Base-by-base conservation (phyloP, 1,140 invertebrate genomes). In the Araneus ventricosus region DNA sequence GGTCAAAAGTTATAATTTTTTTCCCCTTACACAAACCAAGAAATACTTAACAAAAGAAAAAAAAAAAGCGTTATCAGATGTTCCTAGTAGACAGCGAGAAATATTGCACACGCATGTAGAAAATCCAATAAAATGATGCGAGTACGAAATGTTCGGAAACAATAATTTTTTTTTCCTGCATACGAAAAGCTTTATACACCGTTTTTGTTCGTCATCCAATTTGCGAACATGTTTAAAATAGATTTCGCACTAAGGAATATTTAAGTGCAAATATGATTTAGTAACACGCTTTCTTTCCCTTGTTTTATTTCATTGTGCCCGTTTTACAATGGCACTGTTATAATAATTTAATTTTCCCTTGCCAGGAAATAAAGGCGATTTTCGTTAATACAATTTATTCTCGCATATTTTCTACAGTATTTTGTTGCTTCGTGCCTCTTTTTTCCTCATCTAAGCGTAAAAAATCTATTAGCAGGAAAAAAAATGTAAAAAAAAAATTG, bases 301-400 rank as follows among this genome's bases (percentile, higher is more conserved):
- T 20, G 22, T 24, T n/a, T n/a, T 63, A 2, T 63, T 63, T 52
- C 14, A 14, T 52, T 67, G 27, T 8, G 24, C 3, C 34, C 6
- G 4, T 34, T 75, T 37, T 4, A 34, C 70, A 37, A 75, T 6
- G 70, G 70, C 34, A 75, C 27, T 37, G 70, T 75, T 75, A 75
- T 75, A 22, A 75, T 75, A 75, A 75, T 75, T 75, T 17, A 30
- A 75, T 75, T 75, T 75, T 75, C 17, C 37, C 30, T 5, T 20
- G 30, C 70, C 34, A 75, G 4, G 70, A 75, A 75, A 34, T 75
- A 75, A 75, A 75, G 30, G 34, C 70, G 70, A 37, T 75, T 75
- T 75, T 34, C 5, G 70, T 34, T 75, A 75, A 75, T 37, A 34
- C 70, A 30, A 75, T 75, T 75, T 75, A 30, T 3, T 75, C 70